Conservation (phyloP, 1,140 invertebrate species). For the Theocolax elegans region DNA sequence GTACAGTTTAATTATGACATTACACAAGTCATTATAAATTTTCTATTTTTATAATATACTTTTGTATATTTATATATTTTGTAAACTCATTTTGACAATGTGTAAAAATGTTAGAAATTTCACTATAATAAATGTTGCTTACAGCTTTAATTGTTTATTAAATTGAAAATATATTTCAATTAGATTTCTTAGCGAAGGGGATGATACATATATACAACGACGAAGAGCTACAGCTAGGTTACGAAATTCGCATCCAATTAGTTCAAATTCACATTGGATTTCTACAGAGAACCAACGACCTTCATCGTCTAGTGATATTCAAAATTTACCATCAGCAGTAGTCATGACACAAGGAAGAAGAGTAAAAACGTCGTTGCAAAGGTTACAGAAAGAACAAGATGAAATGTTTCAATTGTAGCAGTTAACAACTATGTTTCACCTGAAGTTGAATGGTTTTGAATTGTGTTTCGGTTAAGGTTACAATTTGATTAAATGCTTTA, state of each 20-base stretch:
- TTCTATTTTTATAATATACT: no score
- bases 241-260: slow-evolving; percentile 67
- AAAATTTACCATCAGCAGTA: slow-evolving; percentile 69
- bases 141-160: no score
- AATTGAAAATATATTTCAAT: neutral
- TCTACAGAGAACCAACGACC: slow-evolving; percentile 56
- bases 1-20: no score
- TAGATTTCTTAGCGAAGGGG: slow-evolving; percentile 70
- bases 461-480: slow-evolving; percentile 20
- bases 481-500: neutral
- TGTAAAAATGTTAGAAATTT: no score
- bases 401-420: slow-evolving; percentile 92
- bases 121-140: no score
- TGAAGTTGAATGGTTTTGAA: slow-evolving; percentile 18
- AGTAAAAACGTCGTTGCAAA: slow-evolving; percentile 81
- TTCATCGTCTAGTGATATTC: slow-evolving; percentile 59
- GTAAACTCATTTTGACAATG: no score
- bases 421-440: slow-evolving; percentile 35
- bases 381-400: slow-evolving; percentile 85
- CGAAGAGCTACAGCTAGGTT: slow-evolving; percentile 68
- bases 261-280: slow-evolving; percentile 50
- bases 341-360: slow-evolving; percentile 82
- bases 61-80: no score
- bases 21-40: no score
- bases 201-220: slow-evolving; percentile 67